Base-by-base conservation (phyloP, 2,113 vertebrate genomes). In the Podarcis raffonei region DNA sequence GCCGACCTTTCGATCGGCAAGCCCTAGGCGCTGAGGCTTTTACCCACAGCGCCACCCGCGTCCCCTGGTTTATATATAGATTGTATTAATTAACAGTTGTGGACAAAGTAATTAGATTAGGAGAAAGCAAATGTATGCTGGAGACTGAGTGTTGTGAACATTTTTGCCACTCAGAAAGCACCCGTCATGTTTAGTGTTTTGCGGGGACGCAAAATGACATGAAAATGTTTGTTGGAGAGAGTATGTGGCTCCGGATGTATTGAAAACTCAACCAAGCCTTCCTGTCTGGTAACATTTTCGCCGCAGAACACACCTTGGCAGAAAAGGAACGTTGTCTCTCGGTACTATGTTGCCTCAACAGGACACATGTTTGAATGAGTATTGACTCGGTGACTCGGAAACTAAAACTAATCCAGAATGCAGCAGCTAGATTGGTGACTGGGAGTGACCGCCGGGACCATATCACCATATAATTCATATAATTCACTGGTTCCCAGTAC, bases 111-210 rank as follows among this genome's bases (percentile, higher is more conserved):
- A 88, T 92, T 87, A 90, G 81, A 90, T 89, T 88, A 87, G 93
- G 89, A 89, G 85, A 89, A 72, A 82, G 82, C 85, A 89, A 86
- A 85, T 90, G 77, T 91, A 92, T 93, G 93, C 93, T 3, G 22
- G 8, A 9, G 30, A 16, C 16, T 32, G 16, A 22, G 39, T 74
- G 27, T 42, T 42, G n/a, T 57, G 57, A 65, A 82, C 16, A 94
- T 37, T 62, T 82, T 39, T 87, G 13, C 30, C 23, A 5, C 2
- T 53, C 25, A 11, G 48, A 82, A 82, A 78, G 6, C 59, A 23
- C 13, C 23, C 35, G 4, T 39, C 11, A 13, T 27, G 16, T 83
- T 76, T 57, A 76, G 13, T 15, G 8, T 25, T 68, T 83, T 66
- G 2, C 2, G 25, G 25, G 35, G 37, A 42, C 13, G 25, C 37